Percentiles rank a stretch among this genome's conserved stretches.
Conservation (phyloP, 2,113 vertebrate species). For the Heterocephalus glaber region DNA sequence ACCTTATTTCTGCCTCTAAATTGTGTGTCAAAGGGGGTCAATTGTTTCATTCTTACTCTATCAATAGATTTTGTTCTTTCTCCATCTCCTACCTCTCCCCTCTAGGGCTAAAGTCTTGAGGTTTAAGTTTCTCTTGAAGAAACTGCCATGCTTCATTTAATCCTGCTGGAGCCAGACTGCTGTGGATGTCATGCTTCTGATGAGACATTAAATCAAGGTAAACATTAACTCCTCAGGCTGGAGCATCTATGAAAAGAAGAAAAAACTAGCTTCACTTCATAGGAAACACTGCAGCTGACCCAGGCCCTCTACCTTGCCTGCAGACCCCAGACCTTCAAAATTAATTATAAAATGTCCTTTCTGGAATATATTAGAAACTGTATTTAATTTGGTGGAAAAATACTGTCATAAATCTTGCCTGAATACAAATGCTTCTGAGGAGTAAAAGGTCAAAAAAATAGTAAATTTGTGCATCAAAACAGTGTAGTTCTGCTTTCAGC, state of each 20-base stretch:
- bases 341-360: constrained; percentile 58
- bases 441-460: neutral
- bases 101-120: constrained; percentile 78
- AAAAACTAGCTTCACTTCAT: constrained; percentile 65
- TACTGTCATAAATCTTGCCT: constrained; percentile 59
- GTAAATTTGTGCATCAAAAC: constrained; percentile 3
- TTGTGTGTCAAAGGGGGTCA: constrained; percentile 70
- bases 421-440: constrained; percentile 14
- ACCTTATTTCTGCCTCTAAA: constrained; percentile 62
- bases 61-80: constrained; percentile 78
- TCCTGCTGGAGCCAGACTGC: constrained; percentile 71
- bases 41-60: constrained; percentile 71
- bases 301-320: neutral
- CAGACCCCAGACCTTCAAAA: neutral
- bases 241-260: constrained; percentile 69
- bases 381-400: constrained; percentile 50
- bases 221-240: constrained; percentile 80
- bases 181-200: constrained; percentile 81
- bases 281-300: constrained; percentile 19
- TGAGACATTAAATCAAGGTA: constrained; percentile 88
- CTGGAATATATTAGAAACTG: constrained; percentile 36
- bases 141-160: constrained; percentile 85
- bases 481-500: neutral
- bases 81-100: constrained; percentile 68
- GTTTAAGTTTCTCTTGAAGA: constrained; percentile 83